Evolutionary conservation across 2,888 invertebrate genomes (phyloP).

Genomic region (Pteria penguin): DNA sequence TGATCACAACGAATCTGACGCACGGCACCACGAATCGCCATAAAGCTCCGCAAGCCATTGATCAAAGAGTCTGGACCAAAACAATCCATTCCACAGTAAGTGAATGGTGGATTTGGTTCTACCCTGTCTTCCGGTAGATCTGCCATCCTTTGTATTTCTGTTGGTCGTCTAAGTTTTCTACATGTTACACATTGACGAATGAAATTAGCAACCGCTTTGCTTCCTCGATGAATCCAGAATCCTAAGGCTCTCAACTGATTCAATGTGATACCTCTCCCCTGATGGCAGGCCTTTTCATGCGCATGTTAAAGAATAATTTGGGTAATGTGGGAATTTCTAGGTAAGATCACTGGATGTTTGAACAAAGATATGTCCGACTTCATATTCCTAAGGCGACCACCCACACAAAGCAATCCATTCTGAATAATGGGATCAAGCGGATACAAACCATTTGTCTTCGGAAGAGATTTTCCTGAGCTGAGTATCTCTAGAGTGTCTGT

Average conservation of each 20-base stretch:
- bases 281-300: constrained; percentile 49
- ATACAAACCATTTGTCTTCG: constrained; percentile 28
- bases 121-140: constrained; percentile 41
- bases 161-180: constrained; percentile 21
- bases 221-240: constrained; percentile 52
- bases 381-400: constrained; percentile 35
- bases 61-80: constrained; percentile 65
- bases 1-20: constrained; percentile 52
- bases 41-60: constrained; percentile 55
- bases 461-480: constrained; percentile 4
- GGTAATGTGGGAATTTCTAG: constrained; percentile 48
- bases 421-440: constrained; percentile 33
- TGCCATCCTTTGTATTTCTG: constrained; percentile 19
- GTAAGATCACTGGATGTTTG: constrained; percentile 55
- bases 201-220: constrained; percentile 36
- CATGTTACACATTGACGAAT: constrained; percentile 45
- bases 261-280: constrained; percentile 50
- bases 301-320: constrained; percentile 43
- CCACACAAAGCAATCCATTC: constrained; percentile 31
- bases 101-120: constrained; percentile 56
- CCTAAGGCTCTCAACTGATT: constrained; percentile 43
- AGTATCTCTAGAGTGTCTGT: constrained; percentile 17
- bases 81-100: constrained; percentile 57
- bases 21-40: constrained; percentile 52
- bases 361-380: constrained; percentile 4